Base-by-base conservation (phyloP, 2,113 vertebrate species). In the Planiliza haematocheilus region DNA sequence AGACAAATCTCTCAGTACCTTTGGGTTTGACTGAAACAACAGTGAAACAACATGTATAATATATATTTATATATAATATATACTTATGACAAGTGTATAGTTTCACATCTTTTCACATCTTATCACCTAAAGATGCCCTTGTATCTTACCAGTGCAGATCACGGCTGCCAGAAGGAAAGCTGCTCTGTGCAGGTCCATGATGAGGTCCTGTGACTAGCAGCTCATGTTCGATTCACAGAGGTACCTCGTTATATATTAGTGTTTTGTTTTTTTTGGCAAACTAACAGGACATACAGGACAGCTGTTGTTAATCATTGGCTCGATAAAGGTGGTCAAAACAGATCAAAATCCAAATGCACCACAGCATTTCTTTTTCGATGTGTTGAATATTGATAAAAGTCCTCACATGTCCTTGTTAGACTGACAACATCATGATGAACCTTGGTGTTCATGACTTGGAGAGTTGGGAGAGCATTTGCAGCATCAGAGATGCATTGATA, bases 251-350 rank as follows among this genome's bases (percentile, higher is more conserved):
- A 36, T 77, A 52, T 50, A 24, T 79, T n/a, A n/a, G n/a, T 67
- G 42, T 36, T 87, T 60, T 53, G 69, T 24, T 84, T 70, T 68
- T 85, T 84, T 74, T 57, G 37, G 58, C 51, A 50, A 34, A n/a
- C 46, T 18, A 49, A 43, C 55, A 65, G 66, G 83, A 83, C 84
- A 92, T 92, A 92, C 38, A 88, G 74, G 24, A 79, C 64, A 43
- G 50, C 48, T 69, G 70, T 80, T 70, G 92, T 94, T 86, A 94
- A 94, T 93, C 91, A 94, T 93, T 94, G 80, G 55, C 91, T 12
- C n/a, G 8, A 17, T 83, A 87, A 89, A 92, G 91, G 87, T 91
- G 84, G 57, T 34, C 46, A 61, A 55, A 80, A 50, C 60, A 83
- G 91, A 87, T 91, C 87, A 55, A 81, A 91, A 82, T 70, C 39